Evolutionary conservation across 1,140 invertebrate species (phyloP).

Genomic region (Melipona quadrifasciata): DNA sequence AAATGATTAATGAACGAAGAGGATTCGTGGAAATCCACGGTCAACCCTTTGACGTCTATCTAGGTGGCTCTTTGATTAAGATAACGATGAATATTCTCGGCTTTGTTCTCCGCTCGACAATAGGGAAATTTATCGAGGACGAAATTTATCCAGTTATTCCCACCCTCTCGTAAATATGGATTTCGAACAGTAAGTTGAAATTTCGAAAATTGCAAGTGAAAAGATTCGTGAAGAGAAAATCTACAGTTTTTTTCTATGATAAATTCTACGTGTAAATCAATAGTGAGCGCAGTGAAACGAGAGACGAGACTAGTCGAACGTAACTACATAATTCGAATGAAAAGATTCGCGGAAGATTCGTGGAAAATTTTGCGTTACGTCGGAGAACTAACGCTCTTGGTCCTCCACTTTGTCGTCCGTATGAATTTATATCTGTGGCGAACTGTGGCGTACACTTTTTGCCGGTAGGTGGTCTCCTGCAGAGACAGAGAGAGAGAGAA

Average conservation of each 20-base stretch:
- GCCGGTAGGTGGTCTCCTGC: background rate
- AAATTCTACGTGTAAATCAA: too few relatives aligned
- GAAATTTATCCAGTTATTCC: background rate
- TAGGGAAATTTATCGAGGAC: background rate
- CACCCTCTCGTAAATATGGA: background rate
- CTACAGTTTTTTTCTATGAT: background rate
- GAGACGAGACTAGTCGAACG: too few relatives aligned
- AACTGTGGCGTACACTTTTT: constrained; percentile 44
- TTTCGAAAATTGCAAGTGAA: constrained; percentile 29
- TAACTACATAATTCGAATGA: too few relatives aligned
- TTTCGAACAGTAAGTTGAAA: constrained; percentile 38
- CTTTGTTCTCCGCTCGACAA: background rate
- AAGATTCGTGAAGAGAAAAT: constrained; percentile 3
- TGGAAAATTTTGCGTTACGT: constrained; percentile 54
- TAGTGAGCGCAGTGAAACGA: too few relatives aligned
- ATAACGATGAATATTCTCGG: too few relatives aligned
- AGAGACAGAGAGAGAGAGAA: background rate
- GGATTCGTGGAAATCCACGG: too few relatives aligned
- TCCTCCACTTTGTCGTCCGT: constrained; percentile 46
- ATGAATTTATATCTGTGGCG: constrained; percentile 56
- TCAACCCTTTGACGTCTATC: too few relatives aligned
- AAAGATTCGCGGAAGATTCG: constrained; percentile 44
- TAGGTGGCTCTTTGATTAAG: too few relatives aligned
- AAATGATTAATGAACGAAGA: too few relatives aligned
- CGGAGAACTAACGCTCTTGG: constrained; percentile 43